Percentiles rank a stretch among this genome's conserved stretches.
Conservation (phyloP, 2,797 vertebrate genomes). For the Staurois parvus region DNA sequence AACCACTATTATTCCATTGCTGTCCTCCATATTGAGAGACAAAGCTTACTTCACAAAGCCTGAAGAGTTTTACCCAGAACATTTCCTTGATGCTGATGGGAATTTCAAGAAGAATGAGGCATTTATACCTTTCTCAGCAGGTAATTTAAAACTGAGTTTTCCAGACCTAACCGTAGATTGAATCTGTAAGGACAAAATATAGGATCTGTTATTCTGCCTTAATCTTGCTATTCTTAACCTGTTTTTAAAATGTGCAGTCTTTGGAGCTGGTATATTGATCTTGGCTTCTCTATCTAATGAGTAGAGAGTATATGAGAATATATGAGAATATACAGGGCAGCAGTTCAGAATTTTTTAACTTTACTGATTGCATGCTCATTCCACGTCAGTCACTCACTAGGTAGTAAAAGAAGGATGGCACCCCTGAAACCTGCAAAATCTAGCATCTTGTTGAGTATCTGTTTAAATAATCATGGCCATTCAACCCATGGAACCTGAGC, state of each 20-base stretch:
- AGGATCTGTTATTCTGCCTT: too few species aligned
- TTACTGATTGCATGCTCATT: too few species aligned
- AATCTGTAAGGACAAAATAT: not conserved
- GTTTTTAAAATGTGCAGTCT: not conserved
- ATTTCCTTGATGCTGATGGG: slow-evolving; percentile 61
- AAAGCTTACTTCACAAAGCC: slow-evolving; percentile 71
- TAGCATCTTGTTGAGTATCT: not conserved
- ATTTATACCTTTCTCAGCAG: slow-evolving; percentile 72
- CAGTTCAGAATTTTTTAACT: not conserved
- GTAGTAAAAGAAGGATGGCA: too few species aligned
- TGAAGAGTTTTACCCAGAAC: slow-evolving; percentile 60
- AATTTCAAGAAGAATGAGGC: slow-evolving; percentile 65
- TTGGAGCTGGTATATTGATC: not conserved
- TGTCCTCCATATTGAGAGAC: slow-evolving; percentile 64
- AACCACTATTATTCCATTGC: slow-evolving; percentile 57
- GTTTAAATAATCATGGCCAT: not conserved
- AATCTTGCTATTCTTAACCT: too few species aligned
- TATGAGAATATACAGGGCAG: too few species aligned
- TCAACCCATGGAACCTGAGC: not conserved
- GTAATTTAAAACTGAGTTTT: not conserved
- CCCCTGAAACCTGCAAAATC: not conserved
- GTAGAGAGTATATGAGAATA: not conserved
- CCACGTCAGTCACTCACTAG: too few species aligned
- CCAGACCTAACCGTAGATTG: not conserved
- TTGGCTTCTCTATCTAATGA: not conserved